Conservation (phyloP, 2,888 invertebrate genomes). For the Dascillus cervinus region DNA sequence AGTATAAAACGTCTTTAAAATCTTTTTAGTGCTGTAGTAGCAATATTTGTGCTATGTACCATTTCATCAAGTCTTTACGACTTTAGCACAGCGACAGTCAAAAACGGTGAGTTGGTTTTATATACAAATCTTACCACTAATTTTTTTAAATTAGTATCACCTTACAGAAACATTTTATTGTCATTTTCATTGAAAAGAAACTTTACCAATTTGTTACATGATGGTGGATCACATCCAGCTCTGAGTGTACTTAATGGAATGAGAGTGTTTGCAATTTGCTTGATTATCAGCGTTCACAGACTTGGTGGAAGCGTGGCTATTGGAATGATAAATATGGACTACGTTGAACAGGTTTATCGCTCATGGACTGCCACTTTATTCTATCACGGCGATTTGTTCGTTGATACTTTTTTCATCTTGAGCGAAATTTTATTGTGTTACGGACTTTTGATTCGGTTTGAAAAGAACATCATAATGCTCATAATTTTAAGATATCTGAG, state of each 20-base stretch:
- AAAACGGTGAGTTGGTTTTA: constrained; percentile 1
- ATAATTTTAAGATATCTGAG: constrained; percentile 55
- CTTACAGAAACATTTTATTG: constrained; percentile 18
- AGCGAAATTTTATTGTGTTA: constrained; percentile 53
- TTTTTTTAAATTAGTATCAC: neutral
- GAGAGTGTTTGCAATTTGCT: constrained; percentile 48
- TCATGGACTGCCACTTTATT: constrained; percentile 41
- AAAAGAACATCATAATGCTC: constrained; percentile 40
- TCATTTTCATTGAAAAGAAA: constrained; percentile 36
- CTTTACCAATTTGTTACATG: constrained; percentile 38
- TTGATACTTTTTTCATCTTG: constrained; percentile 57
- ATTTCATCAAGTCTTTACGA: too few relatives aligned
- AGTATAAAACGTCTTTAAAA: too few relatives aligned
- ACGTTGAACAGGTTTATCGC: constrained; percentile 45
- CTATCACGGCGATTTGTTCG: constrained; percentile 55
- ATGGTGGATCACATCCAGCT: constrained; percentile 40
- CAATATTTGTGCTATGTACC: too few relatives aligned
- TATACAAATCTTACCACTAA: constrained; percentile 1
- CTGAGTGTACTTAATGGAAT: constrained; percentile 53
- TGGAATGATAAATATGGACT: constrained; percentile 48
- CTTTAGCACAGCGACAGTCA: constrained; percentile 25
- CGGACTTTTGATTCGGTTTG: constrained; percentile 40
- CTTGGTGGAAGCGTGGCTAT: constrained; percentile 50
- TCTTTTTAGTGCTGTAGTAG: too few relatives aligned
- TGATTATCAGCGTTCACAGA: constrained; percentile 51